phyloP scores from a whole-genome alignment of 2,797 vertebrate genomes.

The Cichlasoma orientale region DNA sequence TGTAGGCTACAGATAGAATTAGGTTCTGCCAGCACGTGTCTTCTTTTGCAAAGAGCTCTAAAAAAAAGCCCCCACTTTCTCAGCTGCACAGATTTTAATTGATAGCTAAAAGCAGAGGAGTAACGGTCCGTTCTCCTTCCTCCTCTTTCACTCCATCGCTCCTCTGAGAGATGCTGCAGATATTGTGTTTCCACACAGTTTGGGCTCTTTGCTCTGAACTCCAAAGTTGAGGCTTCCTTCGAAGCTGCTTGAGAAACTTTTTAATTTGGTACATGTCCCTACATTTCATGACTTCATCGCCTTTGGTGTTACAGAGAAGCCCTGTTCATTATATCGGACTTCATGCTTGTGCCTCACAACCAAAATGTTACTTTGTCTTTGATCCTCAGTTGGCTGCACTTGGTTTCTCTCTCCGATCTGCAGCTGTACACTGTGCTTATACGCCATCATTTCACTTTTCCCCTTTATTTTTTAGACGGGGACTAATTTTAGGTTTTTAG shows the following conservation, averaged over 20 bases:
- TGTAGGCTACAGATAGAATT: no score
- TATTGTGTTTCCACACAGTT: not conserved
- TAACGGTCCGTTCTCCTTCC: fast-evolving
- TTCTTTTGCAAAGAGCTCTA: not conserved
- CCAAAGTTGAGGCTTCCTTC: not conserved
- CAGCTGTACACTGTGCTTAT: not conserved
- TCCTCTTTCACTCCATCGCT: not conserved
- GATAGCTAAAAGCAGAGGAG: not conserved
- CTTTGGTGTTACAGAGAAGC: not conserved
- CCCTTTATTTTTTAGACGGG: not conserved
- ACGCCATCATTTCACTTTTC: not conserved
- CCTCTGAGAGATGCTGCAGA: not conserved
- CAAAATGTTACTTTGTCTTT: not conserved
- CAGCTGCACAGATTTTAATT: not conserved
- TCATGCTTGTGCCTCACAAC: not conserved
- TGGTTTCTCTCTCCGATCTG: not conserved
- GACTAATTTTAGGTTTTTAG: not conserved
- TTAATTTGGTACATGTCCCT: not conserved
- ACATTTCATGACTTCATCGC: not conserved
- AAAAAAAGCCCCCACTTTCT: not conserved
- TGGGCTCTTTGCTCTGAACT: not conserved
- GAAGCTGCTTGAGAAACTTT: not conserved
- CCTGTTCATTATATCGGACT: not conserved
- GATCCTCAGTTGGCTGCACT: fast-evolving
- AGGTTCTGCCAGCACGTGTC: not conserved